Percentiles rank a stretch among this genome's conserved stretches.
phyloP scores from a whole-genome alignment of 2,797 vertebrate genomes.

The Gallinago solitaria region DNA sequence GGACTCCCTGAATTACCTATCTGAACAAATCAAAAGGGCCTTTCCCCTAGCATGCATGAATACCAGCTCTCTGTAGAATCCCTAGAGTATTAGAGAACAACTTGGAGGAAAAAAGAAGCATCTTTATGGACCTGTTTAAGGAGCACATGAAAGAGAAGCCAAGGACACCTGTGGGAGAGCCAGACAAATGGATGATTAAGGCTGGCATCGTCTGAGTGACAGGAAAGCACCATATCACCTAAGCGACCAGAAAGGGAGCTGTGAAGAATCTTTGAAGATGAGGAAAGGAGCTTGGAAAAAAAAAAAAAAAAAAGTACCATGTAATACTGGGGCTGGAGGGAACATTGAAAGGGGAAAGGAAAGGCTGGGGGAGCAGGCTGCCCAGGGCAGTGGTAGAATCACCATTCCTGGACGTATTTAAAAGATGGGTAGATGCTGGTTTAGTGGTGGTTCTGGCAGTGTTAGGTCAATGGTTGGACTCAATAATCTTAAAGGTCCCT shows the following conservation, averaged over 20 bases:
- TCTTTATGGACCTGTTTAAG: neutral
- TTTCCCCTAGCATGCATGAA: neutral
- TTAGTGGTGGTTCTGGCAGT: neutral
- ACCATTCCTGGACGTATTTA: neutral
- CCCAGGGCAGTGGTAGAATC: neutral
- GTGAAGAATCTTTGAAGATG: neutral
- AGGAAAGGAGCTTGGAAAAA: neutral
- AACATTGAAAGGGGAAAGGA: neutral
- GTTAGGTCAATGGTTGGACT: neutral
- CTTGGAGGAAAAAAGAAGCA: neutral
- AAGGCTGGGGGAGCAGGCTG: neutral
- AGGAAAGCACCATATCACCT: neutral
- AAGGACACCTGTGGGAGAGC: neutral
- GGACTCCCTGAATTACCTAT: neutral
- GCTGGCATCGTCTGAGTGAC: neutral
- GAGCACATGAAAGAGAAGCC: neutral
- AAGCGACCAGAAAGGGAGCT: rapidly evolving
- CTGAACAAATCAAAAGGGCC: neutral
- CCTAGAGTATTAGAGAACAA: neutral
- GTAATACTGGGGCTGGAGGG: neutral
- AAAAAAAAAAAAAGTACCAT: too few species aligned
- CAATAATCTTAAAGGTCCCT: neutral
- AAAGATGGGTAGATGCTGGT: neutral
- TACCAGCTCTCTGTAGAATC: neutral
- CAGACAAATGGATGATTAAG: neutral